Evolutionary conservation across 2,888 invertebrate genomes (phyloP).

Genomic region (Noctua fimbriata): DNA sequence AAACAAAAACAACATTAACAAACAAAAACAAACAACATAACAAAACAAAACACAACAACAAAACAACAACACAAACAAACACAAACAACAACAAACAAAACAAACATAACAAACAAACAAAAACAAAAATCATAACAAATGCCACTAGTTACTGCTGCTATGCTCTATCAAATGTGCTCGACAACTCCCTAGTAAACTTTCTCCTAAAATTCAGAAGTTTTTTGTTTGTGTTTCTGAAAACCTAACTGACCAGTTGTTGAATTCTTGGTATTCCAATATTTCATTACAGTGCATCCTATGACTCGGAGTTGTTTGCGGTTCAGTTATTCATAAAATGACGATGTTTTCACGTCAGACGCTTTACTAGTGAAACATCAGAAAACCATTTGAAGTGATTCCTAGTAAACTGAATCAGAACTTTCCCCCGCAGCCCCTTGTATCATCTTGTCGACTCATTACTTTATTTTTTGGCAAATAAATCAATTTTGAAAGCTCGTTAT

Average conservation of each 20-base stretch:
- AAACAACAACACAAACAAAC: too few species aligned
- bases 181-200: not conserved
- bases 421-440: not conserved
- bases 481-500: not conserved
- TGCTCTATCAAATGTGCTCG: not conserved
- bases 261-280: not conserved
- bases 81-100: too few species aligned
- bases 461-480: not conserved
- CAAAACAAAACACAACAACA: too few species aligned
- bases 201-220: not conserved
- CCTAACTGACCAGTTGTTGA: not conserved
- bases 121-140: not conserved
- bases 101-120: too few species aligned
- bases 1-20: too few species aligned
- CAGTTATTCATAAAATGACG: constrained; percentile 14
- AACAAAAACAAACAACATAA: too few species aligned
- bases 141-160: not conserved
- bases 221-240: not conserved
- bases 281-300: not conserved
- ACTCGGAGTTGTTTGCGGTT: not conserved
- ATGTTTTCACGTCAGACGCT: constrained; percentile 15
- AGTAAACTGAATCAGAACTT: constrained; percentile 10
- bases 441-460: not conserved
- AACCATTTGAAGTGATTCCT: not conserved
- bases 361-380: not conserved